phyloP scores from a whole-genome alignment of 2,113 vertebrate species.

The Plecturocebus donacophilus region DNA sequence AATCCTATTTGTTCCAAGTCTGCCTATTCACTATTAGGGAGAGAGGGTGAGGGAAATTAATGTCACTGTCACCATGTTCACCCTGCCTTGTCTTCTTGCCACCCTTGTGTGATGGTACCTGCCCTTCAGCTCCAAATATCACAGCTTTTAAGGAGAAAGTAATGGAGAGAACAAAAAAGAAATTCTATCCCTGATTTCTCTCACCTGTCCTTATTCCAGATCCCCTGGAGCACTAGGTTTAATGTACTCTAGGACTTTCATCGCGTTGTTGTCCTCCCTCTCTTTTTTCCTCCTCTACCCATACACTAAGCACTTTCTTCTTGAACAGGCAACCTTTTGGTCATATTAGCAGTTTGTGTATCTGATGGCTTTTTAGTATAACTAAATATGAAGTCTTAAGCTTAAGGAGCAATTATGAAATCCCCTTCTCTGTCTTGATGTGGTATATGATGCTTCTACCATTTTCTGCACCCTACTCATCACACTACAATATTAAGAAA shows the following conservation, averaged over 20 bases:
- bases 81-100: background rate
- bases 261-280: background rate
- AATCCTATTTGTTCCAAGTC: background rate
- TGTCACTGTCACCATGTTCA: background rate
- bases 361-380: background rate
- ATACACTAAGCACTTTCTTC: background rate
- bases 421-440: background rate
- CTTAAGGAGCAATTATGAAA: background rate
- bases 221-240: background rate
- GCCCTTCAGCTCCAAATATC: background rate
- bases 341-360: background rate
- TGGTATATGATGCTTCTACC: background rate
- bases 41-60: background rate
- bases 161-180: background rate
- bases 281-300: background rate
- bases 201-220: background rate
- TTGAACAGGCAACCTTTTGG: background rate
- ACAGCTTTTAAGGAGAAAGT: background rate
- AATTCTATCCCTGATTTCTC: background rate
- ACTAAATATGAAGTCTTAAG: constrained; percentile 21
- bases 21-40: background rate
- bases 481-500: background rate
- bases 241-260: background rate
- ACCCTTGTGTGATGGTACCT: background rate
- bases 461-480: background rate